Evolutionary conservation across 2,113 vertebrate genomes (phyloP), one percentile per base, ranked within the genome.

Genomic region (Ameiurus melas): DNA sequence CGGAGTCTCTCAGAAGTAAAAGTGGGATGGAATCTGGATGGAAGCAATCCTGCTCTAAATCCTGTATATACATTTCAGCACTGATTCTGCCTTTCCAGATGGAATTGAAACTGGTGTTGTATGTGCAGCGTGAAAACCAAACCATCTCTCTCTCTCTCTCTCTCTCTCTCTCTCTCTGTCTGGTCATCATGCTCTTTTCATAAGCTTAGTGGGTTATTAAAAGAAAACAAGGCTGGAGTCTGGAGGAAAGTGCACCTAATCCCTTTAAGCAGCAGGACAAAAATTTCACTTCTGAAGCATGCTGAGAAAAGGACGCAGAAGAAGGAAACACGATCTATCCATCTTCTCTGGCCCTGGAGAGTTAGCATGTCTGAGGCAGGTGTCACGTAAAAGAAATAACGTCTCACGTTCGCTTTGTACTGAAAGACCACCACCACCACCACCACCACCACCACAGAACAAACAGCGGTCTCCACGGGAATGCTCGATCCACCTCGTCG

Each of bases 151-250:
- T 77, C 20, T 47, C 7, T 78, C 43, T 47, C 43, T 25, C 73
- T 55, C 51, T 55, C 55, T 47, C 3, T 43, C 25, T 8, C 39
- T 22, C 47, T 22, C 62, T 10, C 43, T 33, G 7, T 70, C 62
- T 89, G 22, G 12, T 66, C 12, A 62, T 47, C 84, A 73, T 62
- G 5, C 81, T 80, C 71, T 71, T 83, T 86, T 89, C 79, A 87
- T 71, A 85, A 89, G 84, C 84, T 87, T 80, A 90, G 85, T 73
- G 85, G 71, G 89, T 94, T 95, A 95, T 94, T 94, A 95, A 96
- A 95, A 94, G 93, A 93, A 94, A 95, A 95, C 94, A 95, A 89
- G 66, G 75, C 89, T 78, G 86, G 88, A 86, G 86, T 89, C 90
- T 89, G 36, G 66, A 86, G 83, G 87, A 89, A 90, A 92, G 91